Evolutionary conservation across 64 coral and sea anemone genomes (phyloP).

Genomic region (Pachyseris speciosa): DNA sequence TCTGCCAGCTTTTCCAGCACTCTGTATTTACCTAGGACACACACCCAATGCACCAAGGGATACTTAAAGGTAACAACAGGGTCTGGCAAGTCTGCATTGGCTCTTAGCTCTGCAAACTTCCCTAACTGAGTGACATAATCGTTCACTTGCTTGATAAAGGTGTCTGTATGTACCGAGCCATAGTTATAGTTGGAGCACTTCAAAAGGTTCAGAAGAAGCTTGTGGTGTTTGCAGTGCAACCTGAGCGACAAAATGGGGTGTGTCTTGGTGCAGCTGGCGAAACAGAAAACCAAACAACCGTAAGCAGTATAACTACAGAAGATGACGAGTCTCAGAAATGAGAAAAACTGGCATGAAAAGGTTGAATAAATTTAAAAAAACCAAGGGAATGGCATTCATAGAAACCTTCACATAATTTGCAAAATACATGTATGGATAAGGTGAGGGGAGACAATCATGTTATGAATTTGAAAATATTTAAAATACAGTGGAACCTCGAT

Average conservation of each 20-base stretch:
- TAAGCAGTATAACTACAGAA: too few species aligned
- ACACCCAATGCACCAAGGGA: constrained; percentile 30
- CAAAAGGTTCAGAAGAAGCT: background rate
- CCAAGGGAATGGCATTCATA: too few species aligned
- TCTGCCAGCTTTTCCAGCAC: constrained; percentile 1
- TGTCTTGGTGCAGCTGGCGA: background rate
- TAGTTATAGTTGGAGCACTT: constrained; percentile 17
- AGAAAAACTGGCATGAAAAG: too few species aligned
- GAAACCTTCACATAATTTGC: too few species aligned
- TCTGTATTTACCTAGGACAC: constrained; percentile 26
- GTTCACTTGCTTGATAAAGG: constrained; percentile 20
- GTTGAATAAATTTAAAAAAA: too few species aligned
- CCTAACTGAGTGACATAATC: constrained; percentile 15
- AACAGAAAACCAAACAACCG: background rate
- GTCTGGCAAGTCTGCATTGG: background rate
- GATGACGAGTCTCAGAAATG: background rate
- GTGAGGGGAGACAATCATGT: too few species aligned
- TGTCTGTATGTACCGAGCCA: background rate
- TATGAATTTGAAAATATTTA: too few species aligned
- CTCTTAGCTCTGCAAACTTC: background rate
- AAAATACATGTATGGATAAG: too few species aligned
- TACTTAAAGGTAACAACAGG: constrained; percentile 13
- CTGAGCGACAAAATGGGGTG: background rate
- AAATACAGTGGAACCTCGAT: too few species aligned
- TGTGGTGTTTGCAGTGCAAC: background rate